Base-by-base conservation (phyloP, 2,113 vertebrate genomes). In the Odontophorus gujanensis region DNA sequence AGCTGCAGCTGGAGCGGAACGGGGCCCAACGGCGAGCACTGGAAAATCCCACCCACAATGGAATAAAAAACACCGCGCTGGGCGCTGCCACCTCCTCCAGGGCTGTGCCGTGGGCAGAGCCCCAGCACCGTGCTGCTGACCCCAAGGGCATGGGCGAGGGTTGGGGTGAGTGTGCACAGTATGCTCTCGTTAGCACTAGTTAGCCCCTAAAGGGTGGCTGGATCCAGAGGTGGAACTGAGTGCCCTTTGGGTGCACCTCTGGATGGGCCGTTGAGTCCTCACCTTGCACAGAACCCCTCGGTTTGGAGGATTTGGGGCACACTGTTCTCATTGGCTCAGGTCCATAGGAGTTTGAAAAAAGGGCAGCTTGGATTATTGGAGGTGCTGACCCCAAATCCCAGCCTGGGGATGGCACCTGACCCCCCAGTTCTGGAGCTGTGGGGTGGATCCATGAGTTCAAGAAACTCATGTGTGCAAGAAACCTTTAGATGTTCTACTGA, bases 11-110 rank as follows among this genome's bases (percentile, higher is more conserved):
- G 95, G 96, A 96, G 95, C 92, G 93, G 95, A 95, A 96, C 91
- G 94, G 92, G 96, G 95, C 96, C 96, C 93, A 96, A 94, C 95
- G 91, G 95, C 87, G 92, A 89, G 87, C 45, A 57, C 95, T 96
- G 95, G 96, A 96, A 96, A 96, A 95, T 96, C 96, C 96, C 96
- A 96, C 96, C 96, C 95, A 95, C 96, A 94, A 96, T 45, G 95
- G 94, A 93, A 95, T 94, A 53, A 91, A 96, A 95, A 91, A 69
- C 95, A 82, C 3, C 18, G 90, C 87, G 95, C 89, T 51, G 78
- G 93, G 87, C 45, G 6, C 81, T 48, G 34, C 87, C 89, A 87
- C 96, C 96, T 91, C 95, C 90, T 90, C n/a, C n/a, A 12, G n/a
- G 34, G 68, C 65, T n/a, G 63, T 20, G 42, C n/a, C 13, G 25